Conservation (phyloP, 2,797 vertebrate genomes). For the Clarias laeviceps region DNA sequence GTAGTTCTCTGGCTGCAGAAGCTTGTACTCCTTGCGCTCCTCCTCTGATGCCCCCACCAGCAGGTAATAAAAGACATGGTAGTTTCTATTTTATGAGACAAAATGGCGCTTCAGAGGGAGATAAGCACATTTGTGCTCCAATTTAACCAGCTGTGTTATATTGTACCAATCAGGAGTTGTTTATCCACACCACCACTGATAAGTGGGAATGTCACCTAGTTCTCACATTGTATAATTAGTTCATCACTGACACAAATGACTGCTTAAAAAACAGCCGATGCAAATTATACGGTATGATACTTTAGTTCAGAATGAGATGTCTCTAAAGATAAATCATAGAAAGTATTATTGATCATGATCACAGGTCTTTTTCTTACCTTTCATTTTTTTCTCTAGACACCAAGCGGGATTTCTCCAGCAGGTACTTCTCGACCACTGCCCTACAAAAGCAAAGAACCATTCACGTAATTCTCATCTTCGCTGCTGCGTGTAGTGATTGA, state of each 20-base stretch:
- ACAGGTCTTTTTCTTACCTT: conserved; percentile 74
- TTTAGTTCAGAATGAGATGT: accelerated
- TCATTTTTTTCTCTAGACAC: conserved; percentile 97
- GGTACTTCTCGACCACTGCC: conserved; percentile 97
- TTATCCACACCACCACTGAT: conserved; percentile 18
- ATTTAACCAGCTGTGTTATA: conserved; percentile 21
- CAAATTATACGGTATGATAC: neutral
- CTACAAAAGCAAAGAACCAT: conserved; percentile 65
- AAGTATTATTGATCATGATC: neutral
- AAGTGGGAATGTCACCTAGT: conserved; percentile 5
- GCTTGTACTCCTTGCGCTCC: conserved; percentile 90
- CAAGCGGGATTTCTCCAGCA: conserved; percentile 96
- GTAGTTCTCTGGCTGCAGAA: conserved; percentile 94
- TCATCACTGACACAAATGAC: neutral
- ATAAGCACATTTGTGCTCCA: neutral
- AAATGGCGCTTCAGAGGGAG: neutral
- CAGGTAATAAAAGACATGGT: conserved; percentile 98
- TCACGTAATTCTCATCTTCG: neutral
- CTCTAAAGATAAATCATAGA: neutral
- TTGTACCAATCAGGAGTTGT: neutral
- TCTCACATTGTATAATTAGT: conserved; percentile 23
- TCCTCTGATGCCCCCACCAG: conserved; percentile 89
- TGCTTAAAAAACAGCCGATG: neutral
- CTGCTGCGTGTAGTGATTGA: conserved; percentile 8
- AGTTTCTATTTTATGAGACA: conserved; percentile 80